These are phyloP conservation scores for Neopipo cinnamomea DNA, from an alignment of 2,113 vertebrate genomes.

Conservation along the genomic window DNA sequence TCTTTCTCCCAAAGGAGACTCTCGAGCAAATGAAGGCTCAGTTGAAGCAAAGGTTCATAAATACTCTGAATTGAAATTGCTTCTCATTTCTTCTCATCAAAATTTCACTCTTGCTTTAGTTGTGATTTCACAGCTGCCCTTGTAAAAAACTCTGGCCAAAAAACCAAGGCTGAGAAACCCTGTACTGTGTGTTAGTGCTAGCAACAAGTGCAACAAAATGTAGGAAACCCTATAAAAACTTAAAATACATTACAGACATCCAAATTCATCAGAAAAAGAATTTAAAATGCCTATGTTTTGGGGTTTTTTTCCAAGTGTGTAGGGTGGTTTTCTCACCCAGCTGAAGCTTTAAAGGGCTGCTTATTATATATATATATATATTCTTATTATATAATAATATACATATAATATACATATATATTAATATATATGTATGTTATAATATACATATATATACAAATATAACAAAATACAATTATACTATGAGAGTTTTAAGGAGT, in stretches of 20 bases:
- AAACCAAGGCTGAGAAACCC: not conserved
- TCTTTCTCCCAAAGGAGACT: not conserved
- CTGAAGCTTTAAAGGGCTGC: not conserved
- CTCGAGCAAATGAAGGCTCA: not conserved
- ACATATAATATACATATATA: no score
- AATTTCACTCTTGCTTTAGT: not conserved
- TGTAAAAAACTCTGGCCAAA: not conserved
- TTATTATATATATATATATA: no score
- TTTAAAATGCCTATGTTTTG: rapidly evolving
- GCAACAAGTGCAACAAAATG: not conserved
- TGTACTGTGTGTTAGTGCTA: not conserved
- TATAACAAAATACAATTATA: not conserved
- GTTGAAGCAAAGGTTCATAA: not conserved
- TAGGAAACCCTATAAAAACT: not conserved
- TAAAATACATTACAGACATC: no score
- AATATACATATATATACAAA: no score
- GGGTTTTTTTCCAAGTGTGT: no score
- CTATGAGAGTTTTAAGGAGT: not conserved
- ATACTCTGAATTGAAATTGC: not conserved
- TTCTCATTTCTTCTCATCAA: not conserved
- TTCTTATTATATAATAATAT: no score
- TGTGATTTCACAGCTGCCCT: not conserved
- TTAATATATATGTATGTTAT: no score
- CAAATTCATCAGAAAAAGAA: not conserved
- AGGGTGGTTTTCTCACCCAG: not conserved